Percentiles rank a stretch among this genome's conserved stretches.
These are phyloP conservation scores for Lamellibrachia satsuma DNA, from an alignment of 2,888 invertebrate species.

Conservation along the genomic window DNA sequence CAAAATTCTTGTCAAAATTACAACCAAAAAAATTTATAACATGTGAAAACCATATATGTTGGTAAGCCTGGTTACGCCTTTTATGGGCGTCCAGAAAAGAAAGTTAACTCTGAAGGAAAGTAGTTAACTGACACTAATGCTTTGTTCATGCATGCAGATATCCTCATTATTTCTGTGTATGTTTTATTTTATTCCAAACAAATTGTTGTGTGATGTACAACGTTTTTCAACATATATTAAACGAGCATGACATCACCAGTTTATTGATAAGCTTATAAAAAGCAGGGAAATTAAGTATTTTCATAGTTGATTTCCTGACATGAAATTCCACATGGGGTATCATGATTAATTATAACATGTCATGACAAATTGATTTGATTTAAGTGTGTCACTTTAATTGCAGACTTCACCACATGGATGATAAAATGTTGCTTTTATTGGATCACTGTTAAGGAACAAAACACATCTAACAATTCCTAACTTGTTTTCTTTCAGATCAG, in stretches of 20 bases:
- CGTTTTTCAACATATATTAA: not conserved
- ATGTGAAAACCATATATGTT: not conserved
- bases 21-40: not conserved
- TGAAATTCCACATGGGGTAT: too few relatives aligned
- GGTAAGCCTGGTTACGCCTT: not conserved
- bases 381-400: not conserved
- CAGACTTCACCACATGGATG: not conserved
- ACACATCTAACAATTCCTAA: not conserved
- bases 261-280: too few relatives aligned
- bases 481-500: slow-evolving; percentile 50
- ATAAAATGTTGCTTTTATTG: not conserved
- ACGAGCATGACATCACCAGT: too few relatives aligned
- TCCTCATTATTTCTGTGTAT: not conserved
- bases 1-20: too few relatives aligned
- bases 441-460: too few relatives aligned
- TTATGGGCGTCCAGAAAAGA: not conserved
- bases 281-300: too few relatives aligned
- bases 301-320: too few relatives aligned
- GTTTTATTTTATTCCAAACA: not conserved
- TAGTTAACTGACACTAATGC: not conserved
- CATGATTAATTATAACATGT: too few relatives aligned
- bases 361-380: not conserved
- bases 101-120: not conserved
- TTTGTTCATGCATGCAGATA: not conserved
- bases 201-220: not conserved